Base-by-base conservation (phyloP, 2,113 vertebrate genomes). In the Clarias batrachus region DNA sequence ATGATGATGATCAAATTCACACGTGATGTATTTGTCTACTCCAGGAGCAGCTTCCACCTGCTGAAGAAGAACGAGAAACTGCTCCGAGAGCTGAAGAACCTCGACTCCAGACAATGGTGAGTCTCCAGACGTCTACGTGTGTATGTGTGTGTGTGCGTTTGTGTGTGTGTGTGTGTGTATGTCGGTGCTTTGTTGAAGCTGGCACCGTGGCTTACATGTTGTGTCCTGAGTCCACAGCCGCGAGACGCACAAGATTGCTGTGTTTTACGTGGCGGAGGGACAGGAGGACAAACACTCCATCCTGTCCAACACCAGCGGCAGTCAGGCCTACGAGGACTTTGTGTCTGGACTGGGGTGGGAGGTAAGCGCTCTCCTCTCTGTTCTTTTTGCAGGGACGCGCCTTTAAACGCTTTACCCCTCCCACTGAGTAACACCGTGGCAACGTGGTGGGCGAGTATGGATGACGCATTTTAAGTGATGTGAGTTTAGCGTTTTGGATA, bases 241-340 rank as follows among this genome's bases (percentile, higher is more conserved):
- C 59, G 98, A 99, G 91, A 99, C 98, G 6, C 98, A 99, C 93
- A 99, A 99, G 93, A 99, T 99, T 30, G 98, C 98, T 12, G 98
- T 99, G 85, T 99, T 99, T 94, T 99, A 99, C 85, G 97, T 99
- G 87, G 98, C 98, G 60, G 98, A 99, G 91, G 98, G 98, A 48
- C 98, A 99, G 93, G 98, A 99, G 93, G 98, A 99, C 93, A 99
- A 99, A 91, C 97, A 99, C 95, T 99, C 98, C 89, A 99, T 99
- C 90, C 95, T 99, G 78, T 98, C 97, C 17, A 99, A 99, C 91
- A 98, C 96, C 84, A 94, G 96, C 0, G 98, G 98, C 93, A 99
- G 98, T 93, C 96, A 99, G 92, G 97, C 97, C 27, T 99, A 99
- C 89, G 98, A 99, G 87, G 97, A 99, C 95, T 99, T 99, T 93